Conservation (phyloP, 2,797 vertebrate species). For the Pangasius sanitwongsei region DNA sequence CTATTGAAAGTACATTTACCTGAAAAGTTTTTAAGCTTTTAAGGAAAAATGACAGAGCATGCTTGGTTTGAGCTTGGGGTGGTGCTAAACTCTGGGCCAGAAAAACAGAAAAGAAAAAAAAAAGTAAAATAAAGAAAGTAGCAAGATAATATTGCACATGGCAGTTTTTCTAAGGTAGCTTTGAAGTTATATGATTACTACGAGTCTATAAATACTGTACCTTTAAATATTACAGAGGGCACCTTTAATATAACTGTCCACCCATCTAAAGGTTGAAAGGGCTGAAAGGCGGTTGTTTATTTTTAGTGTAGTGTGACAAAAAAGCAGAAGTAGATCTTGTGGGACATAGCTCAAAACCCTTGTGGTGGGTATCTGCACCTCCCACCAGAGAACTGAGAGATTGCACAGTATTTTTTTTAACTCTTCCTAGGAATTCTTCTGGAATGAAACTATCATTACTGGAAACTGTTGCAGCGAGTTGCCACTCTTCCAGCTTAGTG, state of each 20-base stretch:
- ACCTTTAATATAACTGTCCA: background rate
- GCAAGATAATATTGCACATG: background rate
- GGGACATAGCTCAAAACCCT: background rate
- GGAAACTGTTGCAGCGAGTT: background rate
- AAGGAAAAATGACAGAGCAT: background rate
- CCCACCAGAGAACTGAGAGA: background rate
- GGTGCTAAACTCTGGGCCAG: too few species aligned
- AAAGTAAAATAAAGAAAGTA: background rate
- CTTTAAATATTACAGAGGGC: background rate
- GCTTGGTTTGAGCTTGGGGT: background rate
- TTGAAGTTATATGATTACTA: background rate
- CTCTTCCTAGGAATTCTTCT: background rate
- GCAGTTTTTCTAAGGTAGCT: background rate
- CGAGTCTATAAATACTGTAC: background rate
- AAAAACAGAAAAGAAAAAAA: background rate
- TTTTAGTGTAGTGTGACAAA: conserved; percentile 13
- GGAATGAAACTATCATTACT: background rate
- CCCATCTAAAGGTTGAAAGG: background rate
- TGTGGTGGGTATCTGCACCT: background rate
- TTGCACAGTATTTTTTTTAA: background rate
- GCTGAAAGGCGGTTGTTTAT: background rate
- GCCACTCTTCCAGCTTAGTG: background rate
- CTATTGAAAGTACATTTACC: background rate
- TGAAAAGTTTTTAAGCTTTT: background rate
- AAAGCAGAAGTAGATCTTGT: conserved; percentile 2